Percentiles rank a stretch among this genome's conserved stretches.
Evolutionary conservation across 1,140 invertebrate species (phyloP).

Genomic region (Sarcophaga bullata): DNA sequence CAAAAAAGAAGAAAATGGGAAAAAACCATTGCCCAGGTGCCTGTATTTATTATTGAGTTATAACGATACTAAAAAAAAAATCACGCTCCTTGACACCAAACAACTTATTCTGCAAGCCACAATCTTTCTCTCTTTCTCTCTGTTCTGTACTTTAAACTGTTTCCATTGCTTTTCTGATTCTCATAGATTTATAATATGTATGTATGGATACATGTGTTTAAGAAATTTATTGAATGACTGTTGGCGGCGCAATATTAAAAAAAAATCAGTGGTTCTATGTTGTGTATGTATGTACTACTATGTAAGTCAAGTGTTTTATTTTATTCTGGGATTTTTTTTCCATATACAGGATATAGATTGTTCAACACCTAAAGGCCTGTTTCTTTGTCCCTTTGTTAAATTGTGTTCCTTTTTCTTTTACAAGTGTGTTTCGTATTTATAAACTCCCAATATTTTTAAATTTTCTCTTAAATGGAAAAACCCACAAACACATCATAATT

Average conservation of each 20-base stretch:
- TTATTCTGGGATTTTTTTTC: neutral
- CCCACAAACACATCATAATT: neutral
- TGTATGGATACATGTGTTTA: too few relatives aligned
- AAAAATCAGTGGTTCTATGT: neutral
- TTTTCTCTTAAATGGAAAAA: neutral
- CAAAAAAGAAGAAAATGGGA: too few relatives aligned
- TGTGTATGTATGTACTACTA: neutral
- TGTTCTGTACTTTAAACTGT: neutral
- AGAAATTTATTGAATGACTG: too few relatives aligned
- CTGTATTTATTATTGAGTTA: slow-evolving; percentile 15
- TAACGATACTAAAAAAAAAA: neutral
- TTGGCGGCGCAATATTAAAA: too few relatives aligned
- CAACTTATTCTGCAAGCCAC: neutral
- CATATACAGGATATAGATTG: neutral
- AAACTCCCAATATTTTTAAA: neutral
- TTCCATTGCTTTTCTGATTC: neutral
- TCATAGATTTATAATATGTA: too few relatives aligned
- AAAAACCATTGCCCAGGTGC: slow-evolving; percentile 10
- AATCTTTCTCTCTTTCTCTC: neutral
- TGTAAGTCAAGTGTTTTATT: slow-evolving; percentile 12
- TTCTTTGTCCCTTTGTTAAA: neutral
- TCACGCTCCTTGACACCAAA: neutral
- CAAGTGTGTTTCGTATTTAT: neutral
- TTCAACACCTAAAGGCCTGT: slow-evolving; percentile 12
- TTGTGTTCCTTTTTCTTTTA: neutral